Percentiles rank a stretch among this genome's conserved stretches.
These are phyloP conservation scores for Perdix hodgsoniae DNA, from an alignment of 2,797 vertebrate species.

Conservation along the genomic window DNA sequence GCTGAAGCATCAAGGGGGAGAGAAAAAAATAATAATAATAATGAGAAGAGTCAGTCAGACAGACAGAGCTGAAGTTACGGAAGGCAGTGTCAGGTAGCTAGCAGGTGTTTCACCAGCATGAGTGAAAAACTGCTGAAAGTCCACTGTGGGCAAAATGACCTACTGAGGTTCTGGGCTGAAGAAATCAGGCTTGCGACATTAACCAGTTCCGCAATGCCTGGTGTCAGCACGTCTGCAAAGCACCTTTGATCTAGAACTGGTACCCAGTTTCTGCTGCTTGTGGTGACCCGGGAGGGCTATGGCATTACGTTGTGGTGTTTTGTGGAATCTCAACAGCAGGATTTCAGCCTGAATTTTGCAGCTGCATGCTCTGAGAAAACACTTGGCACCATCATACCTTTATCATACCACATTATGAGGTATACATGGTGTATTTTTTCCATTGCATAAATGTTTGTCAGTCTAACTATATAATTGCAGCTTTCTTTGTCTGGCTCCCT, in stretches of 20 bases:
- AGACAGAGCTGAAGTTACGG: background rate
- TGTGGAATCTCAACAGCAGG: background rate
- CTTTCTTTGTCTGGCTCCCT: background rate
- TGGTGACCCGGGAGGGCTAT: background rate
- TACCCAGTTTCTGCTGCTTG: background rate
- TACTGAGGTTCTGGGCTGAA: conserved; percentile 2
- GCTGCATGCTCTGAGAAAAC: background rate
- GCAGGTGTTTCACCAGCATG: background rate
- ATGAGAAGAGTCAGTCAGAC: background rate
- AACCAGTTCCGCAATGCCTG: background rate
- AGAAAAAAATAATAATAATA: background rate
- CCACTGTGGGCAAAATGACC: background rate
- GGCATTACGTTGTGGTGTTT: background rate
- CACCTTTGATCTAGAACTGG: background rate
- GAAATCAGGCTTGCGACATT: background rate
- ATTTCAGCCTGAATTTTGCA: background rate
- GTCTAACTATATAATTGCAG: background rate
- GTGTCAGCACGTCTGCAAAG: background rate
- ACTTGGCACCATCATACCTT: background rate
- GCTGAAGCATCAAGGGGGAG: background rate
- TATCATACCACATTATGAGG: background rate
- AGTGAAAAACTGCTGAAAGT: background rate
- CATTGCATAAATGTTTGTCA: background rate
- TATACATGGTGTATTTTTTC: background rate
- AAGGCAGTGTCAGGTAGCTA: background rate